phyloP scores from a whole-genome alignment of 2,797 vertebrate genomes.

The Streptopelia turtur region DNA sequence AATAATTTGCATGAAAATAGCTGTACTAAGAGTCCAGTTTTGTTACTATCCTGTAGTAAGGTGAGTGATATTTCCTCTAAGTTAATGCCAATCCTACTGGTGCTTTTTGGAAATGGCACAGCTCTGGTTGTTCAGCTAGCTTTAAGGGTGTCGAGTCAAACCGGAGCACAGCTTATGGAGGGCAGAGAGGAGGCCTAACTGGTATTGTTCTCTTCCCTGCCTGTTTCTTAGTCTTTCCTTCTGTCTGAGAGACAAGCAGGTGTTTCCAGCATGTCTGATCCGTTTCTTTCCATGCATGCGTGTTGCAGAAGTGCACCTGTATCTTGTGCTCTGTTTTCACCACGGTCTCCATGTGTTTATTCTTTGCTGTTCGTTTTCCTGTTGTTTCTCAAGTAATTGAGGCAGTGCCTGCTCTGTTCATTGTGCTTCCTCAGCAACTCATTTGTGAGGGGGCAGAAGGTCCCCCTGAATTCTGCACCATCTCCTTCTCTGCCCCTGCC shows the following conservation, averaged over 20 bases:
- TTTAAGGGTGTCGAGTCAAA: not conserved
- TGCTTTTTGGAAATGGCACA: not conserved
- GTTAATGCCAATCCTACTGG: not conserved
- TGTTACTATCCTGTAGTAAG: conserved; percentile 89
- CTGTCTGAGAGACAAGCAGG: not conserved
- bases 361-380: not conserved
- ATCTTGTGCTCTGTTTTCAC: not conserved
- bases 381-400: not conserved
- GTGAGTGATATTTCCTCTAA: conserved; percentile 75
- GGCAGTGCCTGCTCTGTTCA: not conserved
- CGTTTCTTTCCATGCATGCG: not conserved
- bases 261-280: not conserved
- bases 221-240: not conserved
- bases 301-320: not conserved
- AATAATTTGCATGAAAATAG: conserved; percentile 69
- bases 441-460: not conserved
- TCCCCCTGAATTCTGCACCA: not conserved
- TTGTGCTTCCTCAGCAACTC: not conserved
- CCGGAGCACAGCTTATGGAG: not conserved
- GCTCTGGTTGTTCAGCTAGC: not conserved
- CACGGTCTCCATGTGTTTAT: not conserved
- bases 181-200: not conserved
- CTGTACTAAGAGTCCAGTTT: conserved; percentile 83
- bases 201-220: not conserved
- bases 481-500: not conserved